Evolutionary conservation across 2,113 vertebrate species (phyloP), one percentile per base, ranked within the genome.

Genomic region (Sphaerodactylus townsendi): DNA sequence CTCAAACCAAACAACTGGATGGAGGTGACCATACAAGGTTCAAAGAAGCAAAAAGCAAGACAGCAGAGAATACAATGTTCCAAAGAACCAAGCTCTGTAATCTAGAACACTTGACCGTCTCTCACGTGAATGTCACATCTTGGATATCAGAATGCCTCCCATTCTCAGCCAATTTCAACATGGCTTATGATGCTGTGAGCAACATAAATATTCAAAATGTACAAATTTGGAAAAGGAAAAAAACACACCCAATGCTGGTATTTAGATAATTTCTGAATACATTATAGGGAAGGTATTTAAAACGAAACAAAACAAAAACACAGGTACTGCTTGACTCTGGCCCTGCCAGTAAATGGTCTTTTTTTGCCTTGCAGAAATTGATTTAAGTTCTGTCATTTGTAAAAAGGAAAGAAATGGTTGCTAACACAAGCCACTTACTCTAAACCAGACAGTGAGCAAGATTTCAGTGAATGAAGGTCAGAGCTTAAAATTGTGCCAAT

Each of bases 281-380:
- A 75, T 66, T 66, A 17, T 0, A 0, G 84, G 44, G 25, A 44
- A 23, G 74, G 82, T 41, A 64, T 83, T 86, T 23, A 82, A 91
- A n/a, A n/a, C n/a, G n/a, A n/a, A n/a, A n/a, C n/a, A n/a, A 89
- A 48, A 87, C 88, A 76, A 50, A 83, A 84, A 76, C 87, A 88
- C 85, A 83, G 69, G 78, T 90, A 85, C 82, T 81, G 88, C 90
- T 88, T 85, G 78, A 89, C 86, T 88, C 70, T 82, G 76, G 84
- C 81, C 76, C 84, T 83, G 23, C 84, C 90, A 93, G 93, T 90
- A 85, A 91, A 75, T 79, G 88, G 90, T 89, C 88, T 91, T 90
- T 76, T n/a, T 89, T 91, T 2, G 53, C 88, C 77, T 91, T 91
- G 86, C 30, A 65, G 25, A 77, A 39, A 65, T 79, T 87, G 76